Conservation (phyloP, 2,888 invertebrate species). For the Lordiphosa fenestrarum region DNA sequence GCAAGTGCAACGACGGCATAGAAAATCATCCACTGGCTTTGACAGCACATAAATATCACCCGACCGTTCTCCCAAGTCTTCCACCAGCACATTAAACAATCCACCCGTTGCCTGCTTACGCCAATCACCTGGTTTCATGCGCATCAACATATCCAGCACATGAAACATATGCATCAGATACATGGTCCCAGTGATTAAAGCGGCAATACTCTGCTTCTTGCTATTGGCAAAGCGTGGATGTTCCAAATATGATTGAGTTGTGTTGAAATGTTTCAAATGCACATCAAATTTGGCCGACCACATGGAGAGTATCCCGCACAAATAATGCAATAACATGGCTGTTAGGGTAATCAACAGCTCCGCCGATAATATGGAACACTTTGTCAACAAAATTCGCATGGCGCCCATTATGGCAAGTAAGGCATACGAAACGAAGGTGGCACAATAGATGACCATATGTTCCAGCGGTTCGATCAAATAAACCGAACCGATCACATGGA, state of each 20-base stretch:
- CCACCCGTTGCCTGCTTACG: constrained; percentile 5
- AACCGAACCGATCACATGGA: constrained; percentile 62
- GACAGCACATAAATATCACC: constrained; percentile 25
- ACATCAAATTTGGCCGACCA: constrained; percentile 62
- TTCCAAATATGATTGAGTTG: constrained; percentile 43
- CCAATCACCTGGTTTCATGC: constrained; percentile 20
- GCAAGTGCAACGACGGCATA: constrained; percentile 10
- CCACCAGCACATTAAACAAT: neutral
- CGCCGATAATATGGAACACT: constrained; percentile 30
- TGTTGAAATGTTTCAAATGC: constrained; percentile 56
- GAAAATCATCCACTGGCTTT: constrained; percentile 20
- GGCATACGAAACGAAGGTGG: constrained; percentile 62
- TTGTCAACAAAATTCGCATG: constrained; percentile 43
- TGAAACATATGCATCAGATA: constrained; percentile 62
- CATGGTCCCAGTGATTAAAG: constrained; percentile 51
- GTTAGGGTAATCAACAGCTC: constrained; percentile 51
- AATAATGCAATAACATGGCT: constrained; percentile 43
- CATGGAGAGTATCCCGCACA: constrained; percentile 57
- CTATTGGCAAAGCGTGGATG: constrained; percentile 62
- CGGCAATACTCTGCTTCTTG: constrained; percentile 64
- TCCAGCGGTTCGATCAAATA: constrained; percentile 47
- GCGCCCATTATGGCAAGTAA: constrained; percentile 58
- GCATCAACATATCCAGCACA: constrained; percentile 53
- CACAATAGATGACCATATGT: constrained; percentile 65
- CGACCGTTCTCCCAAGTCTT: neutral